Conservation (phyloP, 1,140 invertebrate genomes). For the Polyergus mexicanus region DNA sequence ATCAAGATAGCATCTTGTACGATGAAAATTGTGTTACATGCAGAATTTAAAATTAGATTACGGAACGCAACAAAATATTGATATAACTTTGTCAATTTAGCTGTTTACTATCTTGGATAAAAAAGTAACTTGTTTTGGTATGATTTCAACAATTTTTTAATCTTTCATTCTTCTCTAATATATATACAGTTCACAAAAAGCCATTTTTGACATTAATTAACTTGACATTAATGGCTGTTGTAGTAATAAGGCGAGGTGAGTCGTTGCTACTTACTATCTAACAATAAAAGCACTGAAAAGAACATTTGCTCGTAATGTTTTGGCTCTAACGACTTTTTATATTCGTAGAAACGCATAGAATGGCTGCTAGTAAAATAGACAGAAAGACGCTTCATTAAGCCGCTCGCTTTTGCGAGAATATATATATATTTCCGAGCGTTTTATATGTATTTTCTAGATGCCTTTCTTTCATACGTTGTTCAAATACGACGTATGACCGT, state of each 20-base stretch:
- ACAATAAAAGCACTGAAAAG: slow-evolving; percentile 12
- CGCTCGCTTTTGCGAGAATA: slow-evolving; percentile 17
- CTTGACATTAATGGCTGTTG: neutral
- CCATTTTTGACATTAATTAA: neutral
- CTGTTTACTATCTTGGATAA: neutral
- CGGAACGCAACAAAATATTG: neutral
- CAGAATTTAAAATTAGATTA: neutral
- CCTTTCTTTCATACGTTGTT: slow-evolving; percentile 36
- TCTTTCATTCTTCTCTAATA: neutral
- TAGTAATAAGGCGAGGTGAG: neutral
- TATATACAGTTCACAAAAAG: neutral
- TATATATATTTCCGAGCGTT: slow-evolving; percentile 29
- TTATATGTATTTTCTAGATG: slow-evolving; percentile 27
- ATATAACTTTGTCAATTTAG: neutral
- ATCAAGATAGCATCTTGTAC: neutral
- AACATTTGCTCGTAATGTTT: slow-evolving; percentile 14
- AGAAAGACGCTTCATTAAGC: slow-evolving; percentile 59
- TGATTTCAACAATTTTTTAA: neutral
- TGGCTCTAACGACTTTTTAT: slow-evolving; percentile 23
- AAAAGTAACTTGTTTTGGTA: neutral
- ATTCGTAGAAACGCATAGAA: neutral
- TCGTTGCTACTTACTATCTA: neutral
- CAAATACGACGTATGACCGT: slow-evolving; percentile 21
- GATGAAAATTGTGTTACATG: neutral
- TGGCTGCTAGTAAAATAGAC: slow-evolving; percentile 35